Evolutionary conservation across 2,113 vertebrate species (phyloP).

Genomic region (Otocyon megalotis): DNA sequence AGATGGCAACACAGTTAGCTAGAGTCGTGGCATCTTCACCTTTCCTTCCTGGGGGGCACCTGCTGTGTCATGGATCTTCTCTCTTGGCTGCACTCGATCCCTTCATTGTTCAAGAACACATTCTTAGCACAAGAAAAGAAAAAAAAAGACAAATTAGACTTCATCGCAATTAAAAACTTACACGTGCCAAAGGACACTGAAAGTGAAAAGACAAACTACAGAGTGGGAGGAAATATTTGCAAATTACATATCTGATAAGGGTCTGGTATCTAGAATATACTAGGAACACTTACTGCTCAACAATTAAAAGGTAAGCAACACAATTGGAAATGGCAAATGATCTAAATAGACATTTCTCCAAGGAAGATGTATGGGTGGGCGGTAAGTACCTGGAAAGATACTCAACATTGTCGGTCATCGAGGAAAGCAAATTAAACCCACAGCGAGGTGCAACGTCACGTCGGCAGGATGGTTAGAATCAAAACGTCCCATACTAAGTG

Average conservation of each 20-base stretch:
- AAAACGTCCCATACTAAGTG: not conserved
- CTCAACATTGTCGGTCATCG: fast-evolving
- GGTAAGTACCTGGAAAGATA: fast-evolving
- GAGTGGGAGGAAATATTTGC: not conserved
- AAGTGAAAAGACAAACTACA: not conserved
- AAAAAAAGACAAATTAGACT: not conserved
- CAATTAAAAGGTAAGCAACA: not conserved
- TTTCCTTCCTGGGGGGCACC: not conserved
- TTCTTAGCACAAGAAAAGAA: not conserved
- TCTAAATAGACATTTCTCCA: not conserved
- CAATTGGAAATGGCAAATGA: not conserved
- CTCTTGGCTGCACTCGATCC: not conserved
- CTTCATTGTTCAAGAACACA: not conserved
- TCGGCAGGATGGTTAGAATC: not conserved
- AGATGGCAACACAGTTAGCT: fast-evolving
- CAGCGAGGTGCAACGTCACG: not conserved
- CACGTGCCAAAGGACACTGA: not conserved
- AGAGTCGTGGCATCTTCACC: fast-evolving
- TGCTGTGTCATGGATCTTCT: too few relatives aligned
- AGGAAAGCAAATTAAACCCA: not conserved
- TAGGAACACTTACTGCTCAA: not conserved
- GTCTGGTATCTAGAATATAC: not conserved
- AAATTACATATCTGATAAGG: not conserved
- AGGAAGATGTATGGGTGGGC: not conserved
- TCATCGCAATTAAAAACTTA: not conserved